A percentile compares a stretch with the other conserved stretches of the same genome.
phyloP scores from a whole-genome alignment of 2,113 vertebrate species.

The Tetrax tetrax region DNA sequence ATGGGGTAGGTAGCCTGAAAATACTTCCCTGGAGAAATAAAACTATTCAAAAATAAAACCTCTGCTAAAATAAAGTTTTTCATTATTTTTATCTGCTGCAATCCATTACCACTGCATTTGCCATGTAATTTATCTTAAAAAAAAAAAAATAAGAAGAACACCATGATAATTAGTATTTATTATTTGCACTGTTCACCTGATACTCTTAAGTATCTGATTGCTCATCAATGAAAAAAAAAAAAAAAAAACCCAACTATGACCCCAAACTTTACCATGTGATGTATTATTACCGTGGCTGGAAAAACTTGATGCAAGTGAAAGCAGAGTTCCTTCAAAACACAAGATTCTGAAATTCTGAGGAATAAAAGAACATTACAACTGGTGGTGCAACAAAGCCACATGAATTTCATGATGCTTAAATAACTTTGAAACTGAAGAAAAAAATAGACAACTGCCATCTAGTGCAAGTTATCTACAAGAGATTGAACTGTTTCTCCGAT shows the following conservation, averaged over 20 bases:
- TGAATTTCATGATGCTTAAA: not conserved
- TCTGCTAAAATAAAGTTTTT: not conserved
- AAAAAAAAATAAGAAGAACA: too few relatives aligned
- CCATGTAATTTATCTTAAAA: not conserved
- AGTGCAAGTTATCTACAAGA: not conserved
- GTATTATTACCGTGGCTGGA: not conserved
- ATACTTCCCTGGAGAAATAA: not conserved
- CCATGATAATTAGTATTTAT: not conserved
- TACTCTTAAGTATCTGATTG: not conserved
- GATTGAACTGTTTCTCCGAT: not conserved
- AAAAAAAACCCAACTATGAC: not conserved
- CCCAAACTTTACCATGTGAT: not conserved
- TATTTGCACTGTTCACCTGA: not conserved
- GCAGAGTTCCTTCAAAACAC: not conserved
- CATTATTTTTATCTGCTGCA: not conserved
- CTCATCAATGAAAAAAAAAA: not conserved
- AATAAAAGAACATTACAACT: not conserved
- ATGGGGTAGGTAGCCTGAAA: not conserved
- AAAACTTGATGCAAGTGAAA: rapidly evolving
- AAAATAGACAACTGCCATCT: not conserved
- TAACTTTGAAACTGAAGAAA: not conserved
- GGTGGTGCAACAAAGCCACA: not conserved
- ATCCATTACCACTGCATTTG: not conserved
- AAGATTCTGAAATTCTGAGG: not conserved
- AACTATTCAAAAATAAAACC: not conserved